Evolutionary conservation across 2,113 vertebrate genomes (phyloP).

Genomic region (Hippocampus barbouri): DNA sequence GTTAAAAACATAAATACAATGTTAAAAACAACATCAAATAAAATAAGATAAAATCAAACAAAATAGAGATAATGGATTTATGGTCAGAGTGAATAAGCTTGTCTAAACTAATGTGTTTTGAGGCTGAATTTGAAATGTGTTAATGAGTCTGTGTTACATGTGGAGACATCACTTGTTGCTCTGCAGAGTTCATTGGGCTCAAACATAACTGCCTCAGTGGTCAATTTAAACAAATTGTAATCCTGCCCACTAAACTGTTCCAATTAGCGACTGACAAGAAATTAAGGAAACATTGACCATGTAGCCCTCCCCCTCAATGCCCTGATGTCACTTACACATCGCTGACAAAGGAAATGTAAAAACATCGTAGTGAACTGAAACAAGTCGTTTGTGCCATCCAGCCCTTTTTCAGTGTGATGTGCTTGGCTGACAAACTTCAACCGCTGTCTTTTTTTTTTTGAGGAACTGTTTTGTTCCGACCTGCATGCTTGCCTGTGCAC

Average conservation of each 20-base stretch:
- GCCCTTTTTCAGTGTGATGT: conserved; percentile 3
- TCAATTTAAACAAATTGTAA: background rate
- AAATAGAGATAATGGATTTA: too few species aligned
- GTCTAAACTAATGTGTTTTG: too few species aligned
- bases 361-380: background rate
- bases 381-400: conserved; percentile 9
- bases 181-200: background rate
- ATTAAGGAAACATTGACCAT: too few species aligned
- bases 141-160: too few species aligned
- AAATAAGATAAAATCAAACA: too few species aligned
- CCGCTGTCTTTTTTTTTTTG: conserved; percentile 4
- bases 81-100: too few species aligned
- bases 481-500: conserved; percentile 5
- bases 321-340: background rate
- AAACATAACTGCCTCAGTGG: background rate
- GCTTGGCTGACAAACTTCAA: conserved; percentile 34
- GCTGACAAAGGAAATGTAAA: background rate
- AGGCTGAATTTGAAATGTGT: too few species aligned
- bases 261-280: too few species aligned
- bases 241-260: too few species aligned
- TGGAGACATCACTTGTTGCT: background rate
- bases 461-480: conserved; percentile 15
- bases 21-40: too few species aligned
- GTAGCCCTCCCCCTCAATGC: background rate
- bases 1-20: too few species aligned